Base-by-base conservation (phyloP, 2,113 vertebrate genomes). In the Riparia riparia region DNA sequence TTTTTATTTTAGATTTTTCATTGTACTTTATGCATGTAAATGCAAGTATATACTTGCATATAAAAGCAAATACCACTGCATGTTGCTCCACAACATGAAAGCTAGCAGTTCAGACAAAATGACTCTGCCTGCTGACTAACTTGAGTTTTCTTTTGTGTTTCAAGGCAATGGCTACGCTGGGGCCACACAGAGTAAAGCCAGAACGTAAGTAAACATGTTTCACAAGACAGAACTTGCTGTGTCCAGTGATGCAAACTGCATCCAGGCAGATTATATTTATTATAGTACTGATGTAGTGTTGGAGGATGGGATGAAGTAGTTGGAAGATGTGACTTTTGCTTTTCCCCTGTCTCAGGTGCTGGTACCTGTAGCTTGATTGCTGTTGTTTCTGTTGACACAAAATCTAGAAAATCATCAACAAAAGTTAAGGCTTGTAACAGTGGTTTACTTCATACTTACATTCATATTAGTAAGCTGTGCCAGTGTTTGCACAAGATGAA, bases 131-230 rank as follows among this genome's bases (percentile, higher is more conserved):
- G 28, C 68, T 79, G 49, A 77, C 60, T 92, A 41, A 83, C 37
- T 89, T 70, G 28, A 0, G 17, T 84, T 91, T 92, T 78, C 51
- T 93, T 91, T 86, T 89, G 32, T 91, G 79, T 82, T 96, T 92
- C 14, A 97, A 99, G 99, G 99, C 99, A 71, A 99, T 99, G 99
- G 99, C 99, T 74, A 99, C 99, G 0, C 88, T 99, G 95, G 99
- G 98, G 76, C 99, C 99, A 21, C 99, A 99, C 94, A 98, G 99
- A 97, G 99, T 98, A 94, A 99, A 99, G 97, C 96, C 98, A 70
- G 99, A 99, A 89, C 98, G 99, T 99, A 98, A 99, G 98, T 99
- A 69, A 91, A 69, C 51, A 16, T 69, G 21, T 77, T 96, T 90
- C 49, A 37, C 65, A 82, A 72, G 81, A 39, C 29, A 69, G 49